These are phyloP conservation scores for Anthopleura sola DNA, from an alignment of 64 coral and sea anemone species.

Conservation along the genomic window DNA sequence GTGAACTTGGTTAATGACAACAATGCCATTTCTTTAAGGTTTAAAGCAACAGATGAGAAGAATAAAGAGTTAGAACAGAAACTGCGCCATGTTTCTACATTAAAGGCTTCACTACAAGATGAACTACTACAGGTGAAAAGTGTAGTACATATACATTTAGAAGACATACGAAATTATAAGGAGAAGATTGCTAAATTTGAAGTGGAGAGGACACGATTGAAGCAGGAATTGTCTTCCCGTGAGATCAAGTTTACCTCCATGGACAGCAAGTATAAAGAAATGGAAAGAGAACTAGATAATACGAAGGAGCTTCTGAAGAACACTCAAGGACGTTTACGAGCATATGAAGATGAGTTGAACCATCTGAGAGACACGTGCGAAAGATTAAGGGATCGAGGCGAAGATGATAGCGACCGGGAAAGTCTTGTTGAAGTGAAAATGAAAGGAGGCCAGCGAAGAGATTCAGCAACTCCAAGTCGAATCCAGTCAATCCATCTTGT, in stretches of 20 bases:
- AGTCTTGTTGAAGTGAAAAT: constrained; percentile 27
- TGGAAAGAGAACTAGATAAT: constrained; percentile 11
- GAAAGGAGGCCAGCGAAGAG: neutral
- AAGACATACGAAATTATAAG: constrained; percentile 16
- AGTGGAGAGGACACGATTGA: neutral
- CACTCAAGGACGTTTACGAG: neutral
- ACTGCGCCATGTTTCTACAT: neutral
- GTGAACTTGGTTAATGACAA: neutral
- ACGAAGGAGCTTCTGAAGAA: neutral
- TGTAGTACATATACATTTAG: neutral
- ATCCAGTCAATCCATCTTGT: constrained; percentile 24
- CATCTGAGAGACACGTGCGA: neutral
- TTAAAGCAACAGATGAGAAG: neutral
- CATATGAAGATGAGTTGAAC: constrained; percentile 6
- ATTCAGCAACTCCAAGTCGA: constrained; percentile 9
- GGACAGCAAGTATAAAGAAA: constrained; percentile 25
- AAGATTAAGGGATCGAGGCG: neutral
- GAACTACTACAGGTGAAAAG: constrained; percentile 1
- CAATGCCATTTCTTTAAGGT: neutral
- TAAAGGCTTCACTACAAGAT: neutral
- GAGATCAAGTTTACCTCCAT: neutral
- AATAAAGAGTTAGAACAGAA: neutral
- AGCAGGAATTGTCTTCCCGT: neutral
- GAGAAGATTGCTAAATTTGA: constrained; percentile 13
- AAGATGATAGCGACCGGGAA: constrained; percentile 18